phyloP scores from a whole-genome alignment of 2,888 invertebrate genomes.

The Stenotaenia linearis region DNA sequence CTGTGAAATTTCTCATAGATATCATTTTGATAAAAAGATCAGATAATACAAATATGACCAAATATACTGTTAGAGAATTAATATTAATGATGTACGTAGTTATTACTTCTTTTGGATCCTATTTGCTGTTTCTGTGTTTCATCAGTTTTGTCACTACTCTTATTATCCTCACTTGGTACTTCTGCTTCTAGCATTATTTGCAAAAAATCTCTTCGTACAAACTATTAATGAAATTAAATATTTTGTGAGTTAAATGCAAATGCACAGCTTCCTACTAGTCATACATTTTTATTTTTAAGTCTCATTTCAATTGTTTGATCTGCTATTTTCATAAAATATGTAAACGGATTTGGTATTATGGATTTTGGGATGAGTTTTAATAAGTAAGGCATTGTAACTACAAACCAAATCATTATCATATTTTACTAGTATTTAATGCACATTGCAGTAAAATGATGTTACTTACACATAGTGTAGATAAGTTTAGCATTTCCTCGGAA shows the following conservation, averaged over 20 bases:
- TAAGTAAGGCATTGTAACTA: neutral
- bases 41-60: too few relatives aligned
- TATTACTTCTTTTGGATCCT: neutral
- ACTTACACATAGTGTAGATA: neutral
- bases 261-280: neutral
- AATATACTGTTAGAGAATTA: too few relatives aligned
- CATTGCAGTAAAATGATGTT: too few relatives aligned
- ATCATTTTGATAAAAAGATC: too few relatives aligned
- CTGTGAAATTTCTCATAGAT: too few relatives aligned
- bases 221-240: neutral
- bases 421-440: too few relatives aligned
- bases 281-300: neutral
- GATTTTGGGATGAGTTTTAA: neutral
- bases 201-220: neutral
- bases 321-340: neutral
- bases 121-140: neutral
- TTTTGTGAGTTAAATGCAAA: neutral
- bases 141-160: neutral
- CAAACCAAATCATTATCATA: too few relatives aligned
- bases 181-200: slow-evolving; percentile 15
- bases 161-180: neutral
- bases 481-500: neutral
- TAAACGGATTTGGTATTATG: neutral
- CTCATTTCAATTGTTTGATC: neutral
- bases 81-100: too few relatives aligned